A percentile compares a stretch with the other conserved stretches of the same genome.
Conservation (phyloP, 2,797 vertebrate species). For the Myotis daubentonii region DNA sequence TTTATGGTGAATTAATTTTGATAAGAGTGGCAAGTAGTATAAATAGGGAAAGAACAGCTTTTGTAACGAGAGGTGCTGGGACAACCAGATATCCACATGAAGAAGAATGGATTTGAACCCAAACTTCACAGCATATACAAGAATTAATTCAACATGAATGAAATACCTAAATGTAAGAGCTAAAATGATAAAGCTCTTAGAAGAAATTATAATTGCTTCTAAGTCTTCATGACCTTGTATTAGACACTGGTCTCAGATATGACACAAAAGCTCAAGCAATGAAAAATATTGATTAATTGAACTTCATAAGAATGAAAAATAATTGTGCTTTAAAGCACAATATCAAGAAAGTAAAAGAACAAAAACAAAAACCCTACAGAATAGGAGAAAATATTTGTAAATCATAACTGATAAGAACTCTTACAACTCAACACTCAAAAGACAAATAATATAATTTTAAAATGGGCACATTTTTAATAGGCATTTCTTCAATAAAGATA, state of each 20-base stretch:
- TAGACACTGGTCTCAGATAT: neutral
- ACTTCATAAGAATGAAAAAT: slow-evolving; percentile 6
- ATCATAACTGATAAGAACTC: neutral
- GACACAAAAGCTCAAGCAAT: neutral
- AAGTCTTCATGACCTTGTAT: neutral
- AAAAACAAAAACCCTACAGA: neutral
- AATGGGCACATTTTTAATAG: neutral
- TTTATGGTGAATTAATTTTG: neutral
- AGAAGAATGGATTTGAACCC: neutral
- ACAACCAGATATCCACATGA: neutral
- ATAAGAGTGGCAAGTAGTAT: neutral
- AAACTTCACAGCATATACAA: neutral
- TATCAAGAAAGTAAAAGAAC: neutral
- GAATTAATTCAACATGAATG: neutral
- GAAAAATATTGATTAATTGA: neutral
- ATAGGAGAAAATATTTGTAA: neutral
- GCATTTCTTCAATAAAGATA: neutral
- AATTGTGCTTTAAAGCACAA: neutral
- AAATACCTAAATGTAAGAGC: neutral
- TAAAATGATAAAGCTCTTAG: neutral
- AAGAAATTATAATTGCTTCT: neutral
- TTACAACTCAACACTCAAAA: neutral
- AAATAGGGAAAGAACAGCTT: neutral
- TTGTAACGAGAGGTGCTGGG: neutral
- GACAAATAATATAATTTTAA: neutral